Conservation (phyloP, 2,888 invertebrate genomes). For the Limenitis camilla region DNA sequence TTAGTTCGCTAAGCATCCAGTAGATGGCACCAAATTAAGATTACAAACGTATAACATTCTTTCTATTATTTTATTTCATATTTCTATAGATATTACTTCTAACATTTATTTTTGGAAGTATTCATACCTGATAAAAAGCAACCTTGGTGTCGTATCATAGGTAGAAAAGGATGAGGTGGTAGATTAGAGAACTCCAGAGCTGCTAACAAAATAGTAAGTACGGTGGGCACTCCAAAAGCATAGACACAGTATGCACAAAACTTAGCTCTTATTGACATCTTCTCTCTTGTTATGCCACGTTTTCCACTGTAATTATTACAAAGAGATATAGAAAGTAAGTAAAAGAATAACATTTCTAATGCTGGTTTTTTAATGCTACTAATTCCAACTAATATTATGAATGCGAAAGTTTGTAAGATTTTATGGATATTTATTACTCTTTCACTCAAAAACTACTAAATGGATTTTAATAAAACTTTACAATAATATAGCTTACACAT, state of each 20-base stretch:
- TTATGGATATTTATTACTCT: too few species aligned
- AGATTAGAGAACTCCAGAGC: constrained; percentile 51
- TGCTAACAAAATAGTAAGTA: constrained; percentile 44
- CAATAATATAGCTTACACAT: too few species aligned
- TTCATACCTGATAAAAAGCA: constrained; percentile 54
- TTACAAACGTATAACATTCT: too few species aligned
- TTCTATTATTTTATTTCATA: too few species aligned
- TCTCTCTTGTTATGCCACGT: constrained; percentile 43
- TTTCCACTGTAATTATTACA: constrained; percentile 46
- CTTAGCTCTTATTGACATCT: constrained; percentile 38
- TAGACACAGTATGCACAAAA: constrained; percentile 52
- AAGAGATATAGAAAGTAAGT: not conserved
- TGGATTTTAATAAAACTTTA: too few species aligned
- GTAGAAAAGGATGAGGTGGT: constrained; percentile 40
- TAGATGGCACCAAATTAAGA: too few species aligned
- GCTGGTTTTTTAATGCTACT: not conserved
- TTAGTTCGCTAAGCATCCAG: too few species aligned
- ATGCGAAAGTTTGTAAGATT: too few species aligned
- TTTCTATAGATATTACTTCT: too few species aligned
- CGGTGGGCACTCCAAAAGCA: constrained; percentile 53
- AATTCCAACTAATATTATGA: too few species aligned
- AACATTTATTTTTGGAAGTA: not conserved
- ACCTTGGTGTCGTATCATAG: constrained; percentile 44
- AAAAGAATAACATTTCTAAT: not conserved
- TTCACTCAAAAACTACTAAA: too few species aligned